Percentiles rank a stretch among this genome's conserved stretches.
phyloP scores from a whole-genome alignment of 2,797 vertebrate species.

The Ctenosaura bakeri region DNA sequence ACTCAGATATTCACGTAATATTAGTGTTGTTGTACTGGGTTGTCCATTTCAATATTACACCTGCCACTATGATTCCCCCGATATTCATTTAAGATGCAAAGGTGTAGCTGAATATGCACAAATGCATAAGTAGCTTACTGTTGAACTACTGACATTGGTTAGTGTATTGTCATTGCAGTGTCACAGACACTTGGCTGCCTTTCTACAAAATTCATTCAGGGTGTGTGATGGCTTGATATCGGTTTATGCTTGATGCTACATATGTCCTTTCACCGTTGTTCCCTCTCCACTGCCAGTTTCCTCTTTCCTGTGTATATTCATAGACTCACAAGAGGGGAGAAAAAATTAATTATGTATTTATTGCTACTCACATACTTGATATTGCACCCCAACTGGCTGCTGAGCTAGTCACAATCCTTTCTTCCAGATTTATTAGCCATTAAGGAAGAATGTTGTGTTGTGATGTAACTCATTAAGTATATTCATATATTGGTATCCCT shows the following conservation, averaged over 20 bases:
- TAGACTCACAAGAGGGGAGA: no score
- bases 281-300: background rate
- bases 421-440: background rate
- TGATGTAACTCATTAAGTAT: background rate
- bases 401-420: background rate
- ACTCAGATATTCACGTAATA: background rate
- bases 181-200: background rate
- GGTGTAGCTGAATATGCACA: background rate
- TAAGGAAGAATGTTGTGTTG: background rate
- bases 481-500: background rate
- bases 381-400: background rate
- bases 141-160: no score
- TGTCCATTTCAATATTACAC: background rate
- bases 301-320: background rate
- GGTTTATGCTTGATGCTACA: slow-evolving; percentile 9
- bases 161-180: background rate
- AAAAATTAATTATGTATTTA: background rate
- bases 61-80: background rate
- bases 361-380: background rate
- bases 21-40: background rate
- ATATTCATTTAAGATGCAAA: background rate
- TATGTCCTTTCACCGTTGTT: background rate
- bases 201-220: background rate
- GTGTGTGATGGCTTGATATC: background rate
- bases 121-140: background rate